Evolutionary conservation across 2,888 invertebrate species (phyloP).

Genomic region (Parnassius mnemosyne): DNA sequence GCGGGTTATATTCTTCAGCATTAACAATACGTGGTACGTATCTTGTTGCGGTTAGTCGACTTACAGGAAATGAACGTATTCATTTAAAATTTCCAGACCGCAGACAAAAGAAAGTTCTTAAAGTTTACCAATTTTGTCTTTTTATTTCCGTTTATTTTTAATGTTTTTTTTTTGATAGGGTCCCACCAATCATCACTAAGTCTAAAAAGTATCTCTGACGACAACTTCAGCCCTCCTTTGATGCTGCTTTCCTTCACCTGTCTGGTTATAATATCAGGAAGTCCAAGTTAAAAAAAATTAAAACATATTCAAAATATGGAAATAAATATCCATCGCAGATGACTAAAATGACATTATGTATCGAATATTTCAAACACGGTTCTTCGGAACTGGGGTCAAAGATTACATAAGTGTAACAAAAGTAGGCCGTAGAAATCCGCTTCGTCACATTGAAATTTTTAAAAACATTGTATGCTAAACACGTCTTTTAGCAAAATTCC

Average conservation of each 20-base stretch:
- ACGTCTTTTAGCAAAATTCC: constrained; percentile 7
- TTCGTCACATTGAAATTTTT: constrained; percentile 9
- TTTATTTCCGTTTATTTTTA: no score
- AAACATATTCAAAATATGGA: no score
- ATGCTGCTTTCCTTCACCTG: no score
- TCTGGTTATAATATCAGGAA: no score
- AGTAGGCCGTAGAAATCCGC: constrained; percentile 24
- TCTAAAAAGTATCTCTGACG: no score
- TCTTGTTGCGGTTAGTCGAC: constrained; percentile 2
- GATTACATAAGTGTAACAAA: constrained; percentile 6
- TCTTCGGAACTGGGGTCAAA: constrained; percentile 13
- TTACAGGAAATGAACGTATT: constrained; percentile 9
- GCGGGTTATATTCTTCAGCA: background rate
- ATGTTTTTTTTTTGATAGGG: no score
- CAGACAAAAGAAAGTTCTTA: no score
- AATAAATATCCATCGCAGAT: background rate
- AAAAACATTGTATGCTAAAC: constrained; percentile 13
- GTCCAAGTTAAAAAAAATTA: no score
- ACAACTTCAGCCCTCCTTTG: no score
- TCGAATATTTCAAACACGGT: constrained; percentile 7
- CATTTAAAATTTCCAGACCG: background rate
- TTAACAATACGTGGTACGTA: constrained; percentile 12
- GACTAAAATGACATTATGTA: background rate
- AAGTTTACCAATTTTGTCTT: no score
- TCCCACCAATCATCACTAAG: no score